Percentiles rank a stretch among this genome's conserved stretches.
Conservation (phyloP, 2,797 vertebrate genomes). For the Amblyopsis hoosieri region DNA sequence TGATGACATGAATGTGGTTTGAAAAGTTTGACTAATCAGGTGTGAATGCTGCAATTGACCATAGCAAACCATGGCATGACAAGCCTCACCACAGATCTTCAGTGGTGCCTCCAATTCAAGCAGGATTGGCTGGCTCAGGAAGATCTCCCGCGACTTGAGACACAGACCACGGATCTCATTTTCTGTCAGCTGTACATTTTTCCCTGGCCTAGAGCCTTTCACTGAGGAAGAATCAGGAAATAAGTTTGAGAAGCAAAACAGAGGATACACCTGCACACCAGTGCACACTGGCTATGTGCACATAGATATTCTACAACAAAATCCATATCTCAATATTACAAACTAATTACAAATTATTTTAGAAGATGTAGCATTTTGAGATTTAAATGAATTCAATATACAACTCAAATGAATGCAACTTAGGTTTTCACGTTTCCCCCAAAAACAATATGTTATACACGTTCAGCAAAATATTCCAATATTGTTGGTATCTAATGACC, state of each 20-base stretch:
- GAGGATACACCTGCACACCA: no score
- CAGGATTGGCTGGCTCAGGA: constrained; percentile 85
- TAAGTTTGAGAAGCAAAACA: background rate
- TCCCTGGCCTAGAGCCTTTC: constrained; percentile 83
- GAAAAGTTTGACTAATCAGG: background rate
- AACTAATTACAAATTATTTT: no score
- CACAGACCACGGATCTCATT: constrained; percentile 84
- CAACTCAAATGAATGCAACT: no score
- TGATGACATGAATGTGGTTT: no score
- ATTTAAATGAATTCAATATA: background rate
- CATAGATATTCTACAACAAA: background rate
- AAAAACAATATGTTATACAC: no score
- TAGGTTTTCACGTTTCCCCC: no score
- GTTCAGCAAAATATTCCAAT: no score
- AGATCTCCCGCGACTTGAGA: constrained; percentile 85
- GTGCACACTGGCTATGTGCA: background rate
- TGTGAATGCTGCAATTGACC: constrained; percentile 24
- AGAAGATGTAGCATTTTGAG: background rate
- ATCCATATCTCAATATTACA: no score
- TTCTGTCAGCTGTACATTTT: constrained; percentile 84
- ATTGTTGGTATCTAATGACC: no score
- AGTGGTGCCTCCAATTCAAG: constrained; percentile 84
- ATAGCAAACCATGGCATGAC: background rate
- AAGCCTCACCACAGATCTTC: constrained; percentile 82
- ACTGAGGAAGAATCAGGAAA: constrained; percentile 55